Percentiles rank a stretch among this genome's conserved stretches.
Conservation (phyloP, 2,113 vertebrate species). For the Oreochromis aureus region DNA sequence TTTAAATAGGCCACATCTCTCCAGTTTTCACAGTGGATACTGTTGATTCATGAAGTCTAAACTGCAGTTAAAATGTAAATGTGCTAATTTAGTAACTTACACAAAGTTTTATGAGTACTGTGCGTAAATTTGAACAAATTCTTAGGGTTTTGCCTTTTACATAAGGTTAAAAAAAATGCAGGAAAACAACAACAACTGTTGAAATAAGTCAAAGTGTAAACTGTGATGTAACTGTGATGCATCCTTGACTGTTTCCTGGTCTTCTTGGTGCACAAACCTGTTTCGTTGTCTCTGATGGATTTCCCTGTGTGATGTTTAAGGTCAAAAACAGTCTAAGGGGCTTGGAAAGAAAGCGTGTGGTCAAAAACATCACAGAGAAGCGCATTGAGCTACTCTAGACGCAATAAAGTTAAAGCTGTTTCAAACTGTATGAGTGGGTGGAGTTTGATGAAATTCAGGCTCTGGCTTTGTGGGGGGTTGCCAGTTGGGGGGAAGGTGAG, state of each 20-base stretch:
- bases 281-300: neutral
- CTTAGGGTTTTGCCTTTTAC: neutral
- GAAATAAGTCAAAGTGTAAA: neutral
- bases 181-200: neutral
- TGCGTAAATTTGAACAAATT: neutral
- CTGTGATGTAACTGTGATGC: neutral
- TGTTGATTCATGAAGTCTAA: neutral
- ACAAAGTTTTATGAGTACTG: neutral
- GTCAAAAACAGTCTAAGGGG: neutral
- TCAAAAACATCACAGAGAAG: rapidly evolving
- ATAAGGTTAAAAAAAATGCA: neutral
- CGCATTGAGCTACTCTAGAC: neutral
- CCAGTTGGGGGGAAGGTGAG: constrained; percentile 34
- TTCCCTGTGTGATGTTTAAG: neutral
- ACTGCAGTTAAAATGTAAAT: neutral
- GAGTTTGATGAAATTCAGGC: neutral
- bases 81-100: neutral
- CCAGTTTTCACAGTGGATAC: neutral
- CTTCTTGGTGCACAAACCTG: neutral
- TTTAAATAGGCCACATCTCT: neutral
- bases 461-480: neutral
- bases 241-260: neutral
- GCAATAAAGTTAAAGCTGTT: neutral
- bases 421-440: neutral
- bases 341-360: neutral